phyloP scores from a whole-genome alignment of 2,888 invertebrate genomes.

The Melieria omissa region DNA sequence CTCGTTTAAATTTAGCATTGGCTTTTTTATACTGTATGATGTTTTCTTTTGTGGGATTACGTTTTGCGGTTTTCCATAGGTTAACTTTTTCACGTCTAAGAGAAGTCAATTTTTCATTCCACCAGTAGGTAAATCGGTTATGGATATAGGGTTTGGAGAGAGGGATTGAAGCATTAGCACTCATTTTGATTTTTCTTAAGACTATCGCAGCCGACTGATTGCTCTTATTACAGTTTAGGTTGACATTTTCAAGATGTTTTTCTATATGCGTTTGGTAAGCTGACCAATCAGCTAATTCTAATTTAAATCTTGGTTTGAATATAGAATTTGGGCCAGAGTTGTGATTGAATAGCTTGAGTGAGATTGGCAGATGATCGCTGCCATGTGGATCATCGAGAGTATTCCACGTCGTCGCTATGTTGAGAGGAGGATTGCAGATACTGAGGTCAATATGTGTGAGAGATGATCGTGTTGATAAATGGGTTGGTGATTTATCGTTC shows the following conservation, averaged over 20 bases:
- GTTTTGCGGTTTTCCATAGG: slow-evolving; percentile 1
- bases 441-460: slow-evolving; percentile 16
- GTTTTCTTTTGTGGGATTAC: slow-evolving; percentile 1
- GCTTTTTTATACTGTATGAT: slow-evolving; percentile 14
- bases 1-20: slow-evolving; percentile 26
- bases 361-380: slow-evolving; percentile 19
- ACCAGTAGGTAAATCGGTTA: background rate
- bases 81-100: background rate
- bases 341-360: background rate
- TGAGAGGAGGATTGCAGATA: slow-evolving; percentile 5
- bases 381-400: slow-evolving; percentile 5
- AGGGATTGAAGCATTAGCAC: slow-evolving; percentile 16
- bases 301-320: background rate
- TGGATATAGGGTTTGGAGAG: background rate
- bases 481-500: slow-evolving; percentile 20
- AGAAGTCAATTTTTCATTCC: slow-evolving; percentile 3
- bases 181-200: background rate
- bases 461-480: slow-evolving; percentile 8
- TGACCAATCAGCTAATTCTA: background rate
- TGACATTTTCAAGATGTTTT: background rate
- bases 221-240: background rate
- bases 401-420: background rate
- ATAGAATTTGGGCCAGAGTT: background rate
- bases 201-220: slow-evolving; percentile 8
- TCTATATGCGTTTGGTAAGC: background rate